phyloP scores from a whole-genome alignment of 2,113 vertebrate species.

The Pyrgilauda ruficollis region DNA sequence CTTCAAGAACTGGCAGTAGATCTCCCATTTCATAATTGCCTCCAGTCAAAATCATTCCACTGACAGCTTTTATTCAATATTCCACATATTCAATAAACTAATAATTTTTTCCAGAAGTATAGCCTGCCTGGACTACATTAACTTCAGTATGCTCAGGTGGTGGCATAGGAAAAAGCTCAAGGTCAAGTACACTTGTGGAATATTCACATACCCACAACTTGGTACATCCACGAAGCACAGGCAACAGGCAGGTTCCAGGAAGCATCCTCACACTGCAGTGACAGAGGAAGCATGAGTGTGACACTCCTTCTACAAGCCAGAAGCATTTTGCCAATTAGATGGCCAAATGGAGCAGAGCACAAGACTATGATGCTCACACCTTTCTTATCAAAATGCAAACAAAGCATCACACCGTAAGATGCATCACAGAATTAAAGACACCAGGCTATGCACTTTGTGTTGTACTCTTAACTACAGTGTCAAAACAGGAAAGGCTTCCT shows the following conservation, averaged over 20 bases:
- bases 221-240: accelerated
- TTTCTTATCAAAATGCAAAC: not conserved
- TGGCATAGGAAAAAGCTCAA: not conserved
- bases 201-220: not conserved
- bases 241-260: not conserved
- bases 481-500: not conserved
- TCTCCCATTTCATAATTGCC: not conserved
- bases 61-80: not conserved
- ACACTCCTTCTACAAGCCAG: not conserved
- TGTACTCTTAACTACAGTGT: not conserved
- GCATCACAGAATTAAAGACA: not conserved
- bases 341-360: not conserved
- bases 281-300: not conserved
- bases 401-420: not conserved
- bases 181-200: not conserved
- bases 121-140: not conserved
- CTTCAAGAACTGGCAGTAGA: not conserved
- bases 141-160: not conserved
- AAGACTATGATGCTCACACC: not conserved
- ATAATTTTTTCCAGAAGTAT: not conserved
- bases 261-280: not conserved
- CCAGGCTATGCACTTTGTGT: not conserved
- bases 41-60: not conserved
- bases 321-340: not conserved
- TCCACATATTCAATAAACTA: not conserved